These are phyloP conservation scores for Macheiramphus alcinus DNA, from an alignment of 2,113 vertebrate species.

Conservation along the genomic window DNA sequence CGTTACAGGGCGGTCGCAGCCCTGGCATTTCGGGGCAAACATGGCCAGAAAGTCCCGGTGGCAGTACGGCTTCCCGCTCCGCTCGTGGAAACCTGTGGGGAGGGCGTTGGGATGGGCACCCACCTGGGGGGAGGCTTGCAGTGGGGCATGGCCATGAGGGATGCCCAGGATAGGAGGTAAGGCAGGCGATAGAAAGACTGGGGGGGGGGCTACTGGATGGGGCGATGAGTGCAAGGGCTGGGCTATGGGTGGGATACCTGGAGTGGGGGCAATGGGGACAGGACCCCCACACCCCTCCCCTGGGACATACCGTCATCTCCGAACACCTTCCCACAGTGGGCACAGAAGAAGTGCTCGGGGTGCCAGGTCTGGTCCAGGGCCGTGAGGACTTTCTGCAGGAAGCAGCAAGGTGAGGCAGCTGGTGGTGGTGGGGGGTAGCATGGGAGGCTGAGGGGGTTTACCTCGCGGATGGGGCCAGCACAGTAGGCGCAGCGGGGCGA, in stretches of 20 bases:
- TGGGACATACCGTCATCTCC: slow-evolving; percentile 76
- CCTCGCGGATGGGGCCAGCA: slow-evolving; percentile 77
- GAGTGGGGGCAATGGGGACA: background rate
- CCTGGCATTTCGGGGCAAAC: slow-evolving; percentile 88
- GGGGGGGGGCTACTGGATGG: fast-evolving
- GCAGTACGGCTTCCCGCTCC: slow-evolving; percentile 86
- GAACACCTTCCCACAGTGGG: slow-evolving; percentile 83
- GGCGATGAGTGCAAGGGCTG: too few species aligned
- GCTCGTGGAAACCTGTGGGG: slow-evolving; percentile 81
- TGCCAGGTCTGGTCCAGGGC: slow-evolving; percentile 92
- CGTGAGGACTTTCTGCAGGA: slow-evolving; percentile 84
- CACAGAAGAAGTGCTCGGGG: slow-evolving; percentile 93
- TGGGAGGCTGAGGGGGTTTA: background rate
- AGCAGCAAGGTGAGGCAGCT: fast-evolving
- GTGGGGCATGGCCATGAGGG: fast-evolving
- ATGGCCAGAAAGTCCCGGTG: slow-evolving; percentile 83
- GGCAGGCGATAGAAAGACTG: fast-evolving
- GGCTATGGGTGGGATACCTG: fast-evolving
- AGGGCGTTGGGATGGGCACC: fast-evolving
- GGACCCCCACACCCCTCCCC: background rate
- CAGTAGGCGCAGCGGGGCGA: slow-evolving; percentile 88
- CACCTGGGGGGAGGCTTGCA: fast-evolving
- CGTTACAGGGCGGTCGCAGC: slow-evolving; percentile 80
- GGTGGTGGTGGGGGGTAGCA: fast-evolving
- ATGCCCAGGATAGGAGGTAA: too few species aligned